These are phyloP conservation scores for Dendroctonus valens DNA, from an alignment of 1,140 invertebrate genomes.

Conservation along the genomic window DNA sequence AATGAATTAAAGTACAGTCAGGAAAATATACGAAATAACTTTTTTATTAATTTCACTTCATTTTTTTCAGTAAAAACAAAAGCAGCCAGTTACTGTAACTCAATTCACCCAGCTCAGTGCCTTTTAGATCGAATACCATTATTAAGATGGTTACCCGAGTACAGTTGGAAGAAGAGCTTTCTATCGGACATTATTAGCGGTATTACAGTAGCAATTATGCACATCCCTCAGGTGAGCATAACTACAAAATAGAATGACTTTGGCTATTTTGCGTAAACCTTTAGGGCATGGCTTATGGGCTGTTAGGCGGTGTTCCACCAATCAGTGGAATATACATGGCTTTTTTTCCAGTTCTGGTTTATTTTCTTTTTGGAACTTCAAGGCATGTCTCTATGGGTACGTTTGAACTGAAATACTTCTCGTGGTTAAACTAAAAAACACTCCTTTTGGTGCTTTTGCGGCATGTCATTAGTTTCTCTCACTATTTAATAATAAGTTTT, in stretches of 20 bases:
- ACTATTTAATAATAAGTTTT: neutral
- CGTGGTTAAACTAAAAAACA: too few species aligned
- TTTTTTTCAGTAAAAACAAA: conserved; percentile 21
- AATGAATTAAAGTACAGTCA: too few species aligned
- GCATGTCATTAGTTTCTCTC: neutral
- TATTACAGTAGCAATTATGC: conserved; percentile 72
- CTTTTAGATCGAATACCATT: conserved; percentile 53
- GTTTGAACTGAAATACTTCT: conserved; percentile 11
- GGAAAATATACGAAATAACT: too few species aligned
- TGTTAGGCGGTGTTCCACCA: conserved; percentile 82
- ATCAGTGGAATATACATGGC: conserved; percentile 93
- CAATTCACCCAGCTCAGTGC: conserved; percentile 39
- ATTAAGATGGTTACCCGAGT: conserved; percentile 57
- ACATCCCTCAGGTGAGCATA: conserved; percentile 72
- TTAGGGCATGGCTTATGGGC: conserved; percentile 87
- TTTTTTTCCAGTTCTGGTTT: conserved; percentile 88
- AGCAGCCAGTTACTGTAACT: conserved; percentile 17
- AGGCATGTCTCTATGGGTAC: conserved; percentile 87
- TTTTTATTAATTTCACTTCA: neutral
- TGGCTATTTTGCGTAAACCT: conserved; percentile 32
- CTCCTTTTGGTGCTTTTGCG: too few species aligned
- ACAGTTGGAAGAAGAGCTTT: conserved; percentile 56
- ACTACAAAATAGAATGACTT: neutral
- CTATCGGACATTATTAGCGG: conserved; percentile 60
- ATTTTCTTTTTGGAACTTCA: conserved; percentile 89